Percentiles rank a stretch among this genome's conserved stretches.
phyloP scores from a whole-genome alignment of 2,888 invertebrate genomes.

The Ornithoptera alexandrae region DNA sequence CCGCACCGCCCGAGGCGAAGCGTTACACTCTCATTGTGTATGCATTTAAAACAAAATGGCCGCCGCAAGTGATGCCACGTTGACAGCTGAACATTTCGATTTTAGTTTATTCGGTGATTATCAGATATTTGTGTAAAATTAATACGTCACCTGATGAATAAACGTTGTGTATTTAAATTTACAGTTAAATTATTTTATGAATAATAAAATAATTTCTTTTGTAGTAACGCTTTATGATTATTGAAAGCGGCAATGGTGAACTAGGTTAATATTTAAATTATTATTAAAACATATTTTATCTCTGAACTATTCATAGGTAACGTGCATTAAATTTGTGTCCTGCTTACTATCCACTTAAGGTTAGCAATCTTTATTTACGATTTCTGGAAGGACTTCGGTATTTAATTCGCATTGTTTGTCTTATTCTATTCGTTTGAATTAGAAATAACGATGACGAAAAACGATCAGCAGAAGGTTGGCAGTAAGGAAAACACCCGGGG shows the following conservation, averaged over 20 bases:
- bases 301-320: too few relatives aligned
- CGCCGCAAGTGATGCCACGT: slow-evolving; percentile 62
- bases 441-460: slow-evolving; percentile 32
- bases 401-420: slow-evolving; percentile 20
- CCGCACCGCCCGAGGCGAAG: slow-evolving; percentile 60
- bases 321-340: too few relatives aligned
- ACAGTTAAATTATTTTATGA: not conserved
- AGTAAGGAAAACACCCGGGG: slow-evolving; percentile 41
- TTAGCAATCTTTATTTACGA: too few relatives aligned
- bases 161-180: not conserved
- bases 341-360: too few relatives aligned
- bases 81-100: slow-evolving; percentile 58
- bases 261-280: too few relatives aligned
- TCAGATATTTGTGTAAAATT: not conserved
- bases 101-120: slow-evolving; percentile 8
- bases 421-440: slow-evolving; percentile 39
- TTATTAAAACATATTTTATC: too few relatives aligned
- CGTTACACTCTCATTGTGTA: slow-evolving; percentile 71
- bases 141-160: not conserved
- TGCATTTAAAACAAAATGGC: slow-evolving; percentile 73
- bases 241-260: too few relatives aligned
- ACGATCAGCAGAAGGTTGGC: slow-evolving; percentile 35
- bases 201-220: not conserved
- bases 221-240: too few relatives aligned
- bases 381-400: not conserved